Evolutionary conservation across 2,888 invertebrate species (phyloP).

Genomic region (Rhynchonema sp.): DNA sequence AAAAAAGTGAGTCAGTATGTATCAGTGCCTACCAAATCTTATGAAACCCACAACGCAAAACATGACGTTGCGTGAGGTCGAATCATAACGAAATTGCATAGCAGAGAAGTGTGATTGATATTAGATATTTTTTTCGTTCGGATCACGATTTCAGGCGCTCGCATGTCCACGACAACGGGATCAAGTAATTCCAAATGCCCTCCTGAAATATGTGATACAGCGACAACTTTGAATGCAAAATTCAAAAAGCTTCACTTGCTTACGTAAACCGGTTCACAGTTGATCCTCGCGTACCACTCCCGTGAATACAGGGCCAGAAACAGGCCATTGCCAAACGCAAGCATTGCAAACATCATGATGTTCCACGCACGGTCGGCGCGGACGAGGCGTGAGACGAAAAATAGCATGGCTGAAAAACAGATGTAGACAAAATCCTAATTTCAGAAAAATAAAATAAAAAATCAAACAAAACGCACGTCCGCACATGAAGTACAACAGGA

Average conservation of each 20-base stretch:
- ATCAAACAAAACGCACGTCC: conserved; percentile 41
- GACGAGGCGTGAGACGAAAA: neutral
- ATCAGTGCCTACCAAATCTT: no score
- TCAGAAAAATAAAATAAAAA: neutral
- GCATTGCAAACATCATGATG: neutral
- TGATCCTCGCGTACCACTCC: neutral
- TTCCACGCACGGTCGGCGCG: neutral
- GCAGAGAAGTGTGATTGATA: no score
- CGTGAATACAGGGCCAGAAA: neutral
- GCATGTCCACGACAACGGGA: neutral
- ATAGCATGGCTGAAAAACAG: neutral
- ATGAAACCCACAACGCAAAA: no score
- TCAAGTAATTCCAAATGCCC: neutral
- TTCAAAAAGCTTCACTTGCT: neutral
- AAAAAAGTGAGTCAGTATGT: no score
- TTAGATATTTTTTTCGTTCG: no score
- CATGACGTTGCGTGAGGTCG: no score
- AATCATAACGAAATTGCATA: no score
- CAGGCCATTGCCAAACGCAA: neutral
- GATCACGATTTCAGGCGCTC: neutral
- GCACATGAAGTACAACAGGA: conserved; percentile 52
- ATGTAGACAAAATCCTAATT: neutral
- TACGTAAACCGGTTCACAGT: neutral
- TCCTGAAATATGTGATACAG: neutral
- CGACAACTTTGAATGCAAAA: neutral